Conservation (phyloP, 2,888 invertebrate genomes). For the Xestia rhomboidea region DNA sequence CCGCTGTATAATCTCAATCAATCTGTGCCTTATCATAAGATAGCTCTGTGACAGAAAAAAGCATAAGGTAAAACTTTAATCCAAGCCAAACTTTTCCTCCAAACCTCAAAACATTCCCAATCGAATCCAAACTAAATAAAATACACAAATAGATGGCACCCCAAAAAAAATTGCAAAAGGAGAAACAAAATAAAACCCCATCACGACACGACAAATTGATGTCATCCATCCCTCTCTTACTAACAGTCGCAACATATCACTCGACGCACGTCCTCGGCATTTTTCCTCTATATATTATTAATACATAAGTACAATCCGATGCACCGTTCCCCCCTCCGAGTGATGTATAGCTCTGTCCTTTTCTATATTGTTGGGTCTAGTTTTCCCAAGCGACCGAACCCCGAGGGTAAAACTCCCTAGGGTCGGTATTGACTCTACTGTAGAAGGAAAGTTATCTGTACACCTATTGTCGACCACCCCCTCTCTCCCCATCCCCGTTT, state of each 20-base stretch:
- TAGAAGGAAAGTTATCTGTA: slow-evolving; percentile 91
- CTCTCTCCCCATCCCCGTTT: slow-evolving; percentile 72
- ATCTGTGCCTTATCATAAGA: not conserved
- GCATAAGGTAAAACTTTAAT: slow-evolving; percentile 1
- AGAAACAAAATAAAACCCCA: slow-evolving; percentile 90
- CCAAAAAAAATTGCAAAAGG: slow-evolving; percentile 81
- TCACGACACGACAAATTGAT: slow-evolving; percentile 90
- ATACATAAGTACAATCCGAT: slow-evolving; percentile 88
- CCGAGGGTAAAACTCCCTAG: slow-evolving; percentile 90
- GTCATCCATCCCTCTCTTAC: slow-evolving; percentile 90
- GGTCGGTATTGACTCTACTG: slow-evolving; percentile 91
- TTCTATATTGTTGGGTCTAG: slow-evolving; percentile 91
- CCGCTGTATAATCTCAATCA: not conserved
- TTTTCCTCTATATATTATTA: slow-evolving; percentile 91
- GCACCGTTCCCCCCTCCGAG: slow-evolving; percentile 80
- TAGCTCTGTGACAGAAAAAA: not conserved
- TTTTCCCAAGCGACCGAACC: slow-evolving; percentile 90
- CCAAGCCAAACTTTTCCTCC: slow-evolving; percentile 14
- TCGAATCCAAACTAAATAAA: slow-evolving; percentile 62
- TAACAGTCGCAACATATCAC: slow-evolving; percentile 91
- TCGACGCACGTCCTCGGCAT: slow-evolving; percentile 89
- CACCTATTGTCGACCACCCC: slow-evolving; percentile 89
- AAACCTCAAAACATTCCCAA: slow-evolving; percentile 41
- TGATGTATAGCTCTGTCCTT: slow-evolving; percentile 82
- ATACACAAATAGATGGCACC: slow-evolving; percentile 67